phyloP scores from a whole-genome alignment of 2,113 vertebrate species.

The Archilochus colubris region DNA sequence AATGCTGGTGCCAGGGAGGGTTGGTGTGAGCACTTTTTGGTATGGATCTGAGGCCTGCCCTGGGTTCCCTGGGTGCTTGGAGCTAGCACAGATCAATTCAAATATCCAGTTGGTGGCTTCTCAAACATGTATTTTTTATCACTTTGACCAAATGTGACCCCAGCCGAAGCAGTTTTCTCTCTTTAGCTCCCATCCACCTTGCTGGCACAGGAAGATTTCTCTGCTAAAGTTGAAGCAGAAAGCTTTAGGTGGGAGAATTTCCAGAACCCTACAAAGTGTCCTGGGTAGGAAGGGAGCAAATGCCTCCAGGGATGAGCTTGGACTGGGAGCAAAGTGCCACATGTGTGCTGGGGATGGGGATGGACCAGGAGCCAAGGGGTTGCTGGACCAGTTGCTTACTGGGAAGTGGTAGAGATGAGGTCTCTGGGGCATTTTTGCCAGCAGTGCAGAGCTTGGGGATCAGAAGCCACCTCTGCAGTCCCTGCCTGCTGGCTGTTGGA shows the following conservation, averaged over 20 bases:
- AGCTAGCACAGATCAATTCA: neutral
- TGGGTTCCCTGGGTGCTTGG: accelerated
- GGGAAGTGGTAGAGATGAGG: neutral
- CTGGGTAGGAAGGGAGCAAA: accelerated
- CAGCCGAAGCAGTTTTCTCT: neutral
- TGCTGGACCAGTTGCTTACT: neutral
- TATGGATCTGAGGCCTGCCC: neutral
- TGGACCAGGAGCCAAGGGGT: accelerated
- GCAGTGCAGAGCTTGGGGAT: neutral
- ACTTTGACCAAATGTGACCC: neutral
- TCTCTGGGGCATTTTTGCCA: accelerated
- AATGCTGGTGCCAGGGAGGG: accelerated
- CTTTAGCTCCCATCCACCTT: neutral
- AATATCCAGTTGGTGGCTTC: neutral
- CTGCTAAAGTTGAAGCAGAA: neutral
- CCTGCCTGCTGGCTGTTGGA: neutral
- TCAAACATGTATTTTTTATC: neutral
- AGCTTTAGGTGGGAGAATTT: neutral
- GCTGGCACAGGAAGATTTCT: neutral
- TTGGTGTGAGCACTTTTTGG: neutral
- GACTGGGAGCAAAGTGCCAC: neutral
- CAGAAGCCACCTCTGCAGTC: accelerated
- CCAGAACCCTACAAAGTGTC: accelerated
- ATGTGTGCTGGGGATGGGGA: accelerated
- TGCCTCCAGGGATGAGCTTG: accelerated